Base-by-base conservation (phyloP, 2,888 invertebrate genomes). In the Plagiodera versicolora region DNA sequence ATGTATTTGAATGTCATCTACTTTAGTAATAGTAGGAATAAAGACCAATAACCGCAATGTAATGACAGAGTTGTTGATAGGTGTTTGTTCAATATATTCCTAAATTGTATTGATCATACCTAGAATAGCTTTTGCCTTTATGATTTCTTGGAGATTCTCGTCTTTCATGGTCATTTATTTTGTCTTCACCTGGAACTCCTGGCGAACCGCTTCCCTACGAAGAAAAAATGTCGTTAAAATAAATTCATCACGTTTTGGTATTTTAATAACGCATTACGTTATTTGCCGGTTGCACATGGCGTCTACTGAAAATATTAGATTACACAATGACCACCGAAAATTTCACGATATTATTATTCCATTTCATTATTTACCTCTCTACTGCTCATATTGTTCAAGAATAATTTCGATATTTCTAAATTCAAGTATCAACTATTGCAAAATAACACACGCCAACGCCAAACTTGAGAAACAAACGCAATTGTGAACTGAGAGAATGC, bases 71-170 rank as follows among this genome's bases (percentile, higher is more conserved):
- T 45, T 20, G 18, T 30, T 32, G 11, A 19, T 35, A 1, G 35
- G 32, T 60, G 51, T 50, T 44, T 19, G 54, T 30, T 46, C 50
- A 50, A 52, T 16, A 46, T 20, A 28, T 51, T 20, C 16, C 47
- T 28, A 44, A 18, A 45, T 20, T 48, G 49, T 17, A 24, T 30
- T 18, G 11, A 16, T 53, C 70, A 73, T 71, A 80, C 80, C 80
- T 79, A 61, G 79, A 79, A 68, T 78, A 80, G 64, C 80, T 79
- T 66, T 79, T 79, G 58, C 72, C 74, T 67, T 79, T 80, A 68
- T 79, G 78, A 65, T 78, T 77, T 63, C 79, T 72, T 4, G 79
- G 79, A 5, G 80, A 79, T 52, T 79, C 78, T 57, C 78, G 76
- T 65, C 78, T 72, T 56, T 72, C 75, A 68, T 76, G 77, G 56